These are phyloP conservation scores for Cerastis leucographa DNA, from an alignment of 2,888 invertebrate species.

Conservation along the genomic window DNA sequence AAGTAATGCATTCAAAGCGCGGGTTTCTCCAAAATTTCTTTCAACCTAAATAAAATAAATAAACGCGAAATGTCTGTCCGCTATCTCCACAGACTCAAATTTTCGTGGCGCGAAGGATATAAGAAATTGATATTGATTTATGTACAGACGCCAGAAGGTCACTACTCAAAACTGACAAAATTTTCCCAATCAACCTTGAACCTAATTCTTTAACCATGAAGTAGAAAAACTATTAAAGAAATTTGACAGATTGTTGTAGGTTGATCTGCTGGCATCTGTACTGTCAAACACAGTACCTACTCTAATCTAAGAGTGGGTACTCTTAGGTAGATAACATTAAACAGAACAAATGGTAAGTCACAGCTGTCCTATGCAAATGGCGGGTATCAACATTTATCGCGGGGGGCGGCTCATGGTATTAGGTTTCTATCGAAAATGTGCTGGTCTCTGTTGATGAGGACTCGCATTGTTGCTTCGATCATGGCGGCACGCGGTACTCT, in stretches of 20 bases:
- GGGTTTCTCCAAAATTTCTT: neutral
- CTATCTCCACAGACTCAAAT: neutral
- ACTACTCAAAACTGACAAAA: no score
- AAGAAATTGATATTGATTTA: neutral
- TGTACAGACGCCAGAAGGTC: no score
- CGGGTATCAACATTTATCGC: conserved; percentile 58
- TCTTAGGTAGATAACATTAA: conserved; percentile 29
- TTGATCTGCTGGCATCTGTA: no score
- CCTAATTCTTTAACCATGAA: no score
- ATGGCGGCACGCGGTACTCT: conserved; percentile 71
- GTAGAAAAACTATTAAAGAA: no score
- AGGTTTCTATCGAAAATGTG: conserved; percentile 66
- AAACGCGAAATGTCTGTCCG: neutral
- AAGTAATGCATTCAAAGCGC: neutral
- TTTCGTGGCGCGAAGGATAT: neutral
- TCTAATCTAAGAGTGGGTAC: no score
- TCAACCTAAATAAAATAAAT: neutral
- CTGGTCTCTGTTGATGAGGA: conserved; percentile 35
- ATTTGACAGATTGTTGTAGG: no score
- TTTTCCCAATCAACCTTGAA: no score
- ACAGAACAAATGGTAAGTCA: conserved; percentile 37
- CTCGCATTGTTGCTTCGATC: conserved; percentile 66
- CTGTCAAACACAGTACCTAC: neutral
- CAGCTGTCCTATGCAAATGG: conserved; percentile 56
- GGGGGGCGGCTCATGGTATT: conserved; percentile 82